Base-by-base conservation (phyloP, 2,113 vertebrate species). In the Pseudorectes ferrugineus region DNA sequence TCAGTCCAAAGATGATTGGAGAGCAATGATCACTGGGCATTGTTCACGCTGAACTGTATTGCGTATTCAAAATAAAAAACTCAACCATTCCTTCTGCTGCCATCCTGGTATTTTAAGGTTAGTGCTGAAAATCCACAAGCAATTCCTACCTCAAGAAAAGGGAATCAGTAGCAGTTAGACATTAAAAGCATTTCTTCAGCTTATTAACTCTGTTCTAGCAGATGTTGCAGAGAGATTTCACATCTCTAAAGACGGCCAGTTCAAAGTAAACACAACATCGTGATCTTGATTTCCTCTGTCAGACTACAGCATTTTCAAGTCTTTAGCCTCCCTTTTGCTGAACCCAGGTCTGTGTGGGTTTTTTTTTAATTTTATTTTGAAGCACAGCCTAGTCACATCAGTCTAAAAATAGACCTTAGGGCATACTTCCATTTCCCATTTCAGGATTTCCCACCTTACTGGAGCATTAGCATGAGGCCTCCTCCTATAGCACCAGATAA, bases 391-490 rank as follows among this genome's bases (percentile, higher is more conserved):
- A 29, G 43, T 36, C 72, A 4, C 43, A 21, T 61, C 31, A 55
- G 24, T 38, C 35, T 85, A 33, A 84, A 86, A 86, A 46, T 1
- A 82, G 45, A 72, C 16, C 21, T 57, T n/a, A 16, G 52, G 24
- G 18, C 67, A 46, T n/a, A 40, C 13, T 42, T 88, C 21, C 21
- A 43, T 36, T 63, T 88, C 42, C 66, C 20, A 5, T 65, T 68
- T 70, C 58, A 85, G 78, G 79, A 89, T 95, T 95, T 97, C 70
- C 85, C 79, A 91, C 2, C 8, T 38, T 71, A 83, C 65, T 48
- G 67, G 43, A 93, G 19, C 66, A 90, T 91, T 79, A 96, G 76
- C 63, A 67, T 52, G 46, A 96, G 78, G 23, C 51, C 24, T 95
- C 59, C 58, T 81, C 85, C 86, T 54, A 5, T 40, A 93, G 66